These are phyloP conservation scores for Chaetogeoica ovagalla DNA, from an alignment of 2,888 invertebrate genomes.

Conservation along the genomic window DNA sequence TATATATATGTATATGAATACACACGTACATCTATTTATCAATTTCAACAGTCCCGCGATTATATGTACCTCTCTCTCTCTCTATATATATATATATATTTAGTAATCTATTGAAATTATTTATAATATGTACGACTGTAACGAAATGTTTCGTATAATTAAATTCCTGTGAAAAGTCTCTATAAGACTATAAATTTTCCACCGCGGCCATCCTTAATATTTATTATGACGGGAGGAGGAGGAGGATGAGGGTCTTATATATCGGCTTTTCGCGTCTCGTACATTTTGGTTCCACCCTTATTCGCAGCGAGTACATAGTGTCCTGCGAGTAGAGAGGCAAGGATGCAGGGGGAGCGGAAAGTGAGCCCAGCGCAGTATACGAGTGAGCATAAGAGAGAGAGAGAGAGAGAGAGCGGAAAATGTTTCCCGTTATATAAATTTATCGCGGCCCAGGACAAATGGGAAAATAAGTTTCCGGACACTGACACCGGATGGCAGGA, in stretches of 20 bases:
- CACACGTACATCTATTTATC: too few species aligned
- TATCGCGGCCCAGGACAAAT: constrained; percentile 42
- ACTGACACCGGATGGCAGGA: constrained; percentile 51
- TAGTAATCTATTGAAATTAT: not conserved
- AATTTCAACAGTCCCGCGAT: too few species aligned
- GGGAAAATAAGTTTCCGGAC: constrained; percentile 53
- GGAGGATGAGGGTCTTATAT: constrained; percentile 41
- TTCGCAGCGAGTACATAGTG: not conserved
- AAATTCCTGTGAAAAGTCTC: constrained; percentile 28
- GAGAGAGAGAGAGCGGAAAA: constrained; percentile 25
- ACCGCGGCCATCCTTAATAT: constrained; percentile 42
- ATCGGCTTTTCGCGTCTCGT: constrained; percentile 24
- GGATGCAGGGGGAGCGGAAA: not conserved
- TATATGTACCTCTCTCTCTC: too few species aligned
- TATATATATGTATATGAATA: too few species aligned
- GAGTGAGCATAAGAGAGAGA: not conserved
- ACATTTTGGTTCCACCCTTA: constrained; percentile 43
- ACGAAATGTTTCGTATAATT: constrained; percentile 38
- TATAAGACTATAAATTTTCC: constrained; percentile 40
- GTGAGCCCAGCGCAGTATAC: not conserved
- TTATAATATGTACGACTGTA: not conserved
- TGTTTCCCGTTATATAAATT: constrained; percentile 52
- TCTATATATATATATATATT: too few species aligned
- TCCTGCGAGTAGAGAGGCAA: not conserved
- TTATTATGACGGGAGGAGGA: constrained; percentile 3